Evolutionary conservation across 2,888 invertebrate species (phyloP).

Genomic region (Athetis lepigone): DNA sequence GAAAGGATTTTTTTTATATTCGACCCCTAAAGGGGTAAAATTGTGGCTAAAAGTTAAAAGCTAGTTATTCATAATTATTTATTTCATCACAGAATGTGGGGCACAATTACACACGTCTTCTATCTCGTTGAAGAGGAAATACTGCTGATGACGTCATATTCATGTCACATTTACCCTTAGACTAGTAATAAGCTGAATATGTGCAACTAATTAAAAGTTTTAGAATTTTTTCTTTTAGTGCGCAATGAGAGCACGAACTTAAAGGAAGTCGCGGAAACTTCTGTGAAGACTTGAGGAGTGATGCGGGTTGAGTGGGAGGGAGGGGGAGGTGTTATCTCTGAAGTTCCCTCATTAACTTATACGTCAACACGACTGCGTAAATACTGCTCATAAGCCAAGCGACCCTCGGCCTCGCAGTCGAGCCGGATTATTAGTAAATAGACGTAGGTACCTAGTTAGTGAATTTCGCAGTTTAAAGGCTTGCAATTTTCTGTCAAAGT

Average conservation of each 20-base stretch:
- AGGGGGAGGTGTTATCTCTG: conserved; percentile 40
- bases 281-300: conserved; percentile 41
- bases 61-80: too few species aligned
- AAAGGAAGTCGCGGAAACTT: conserved; percentile 39
- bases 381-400: conserved; percentile 30
- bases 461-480: background rate
- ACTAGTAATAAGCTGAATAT: conserved; percentile 1
- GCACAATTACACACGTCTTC: background rate
- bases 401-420: conserved; percentile 10
- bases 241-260: conserved; percentile 25
- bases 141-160: background rate
- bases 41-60: too few species aligned
- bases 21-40: too few species aligned
- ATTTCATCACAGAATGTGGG: too few species aligned
- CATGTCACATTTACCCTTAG: background rate
- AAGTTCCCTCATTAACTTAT: conserved; percentile 59
- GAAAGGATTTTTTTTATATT: too few species aligned
- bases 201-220: conserved; percentile 49
- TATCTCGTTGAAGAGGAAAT: background rate
- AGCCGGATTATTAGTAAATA: conserved; percentile 14
- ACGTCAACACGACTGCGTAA: conserved; percentile 44
- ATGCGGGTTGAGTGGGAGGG: conserved; percentile 26
- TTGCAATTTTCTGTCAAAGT: background rate
- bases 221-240: conserved; percentile 30
- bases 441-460: conserved; percentile 2